phyloP scores from a whole-genome alignment of 1,140 invertebrate species.

The Polypedilum pembai region DNA sequence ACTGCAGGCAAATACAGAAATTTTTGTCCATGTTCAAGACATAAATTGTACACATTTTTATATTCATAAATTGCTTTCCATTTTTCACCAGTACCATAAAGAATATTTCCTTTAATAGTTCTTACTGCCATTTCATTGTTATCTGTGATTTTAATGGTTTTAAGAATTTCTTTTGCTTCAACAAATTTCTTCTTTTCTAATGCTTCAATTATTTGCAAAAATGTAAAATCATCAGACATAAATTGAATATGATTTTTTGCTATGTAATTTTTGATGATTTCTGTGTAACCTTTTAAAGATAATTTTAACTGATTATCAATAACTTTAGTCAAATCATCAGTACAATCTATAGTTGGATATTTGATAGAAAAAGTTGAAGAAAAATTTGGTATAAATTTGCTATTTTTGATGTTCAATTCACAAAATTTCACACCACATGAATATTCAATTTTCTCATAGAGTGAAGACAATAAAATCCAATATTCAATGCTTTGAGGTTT shows the following conservation, averaged over 20 bases:
- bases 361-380: not conserved
- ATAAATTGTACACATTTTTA: not conserved
- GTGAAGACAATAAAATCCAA: not conserved
- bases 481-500: not conserved
- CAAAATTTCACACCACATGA: not conserved
- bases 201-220: not conserved
- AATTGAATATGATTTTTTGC: not conserved
- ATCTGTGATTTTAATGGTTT: not conserved
- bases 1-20: not conserved
- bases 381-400: not conserved
- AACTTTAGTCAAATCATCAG: not conserved
- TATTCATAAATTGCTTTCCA: not conserved
- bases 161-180: not conserved
- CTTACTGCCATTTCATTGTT: not conserved
- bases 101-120: not conserved
- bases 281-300: not conserved
- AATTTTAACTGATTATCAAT: not conserved
- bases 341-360: not conserved
- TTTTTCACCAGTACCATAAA: not conserved
- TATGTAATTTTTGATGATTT: not conserved
- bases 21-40: not conserved
- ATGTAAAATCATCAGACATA: not conserved
- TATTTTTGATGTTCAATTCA: not conserved
- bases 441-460: not conserved
- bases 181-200: not conserved